Evolutionary conservation across 2,797 vertebrate species (phyloP), one percentile per base, ranked within the genome.

Genomic region (Ptychadena robeensis): DNA sequence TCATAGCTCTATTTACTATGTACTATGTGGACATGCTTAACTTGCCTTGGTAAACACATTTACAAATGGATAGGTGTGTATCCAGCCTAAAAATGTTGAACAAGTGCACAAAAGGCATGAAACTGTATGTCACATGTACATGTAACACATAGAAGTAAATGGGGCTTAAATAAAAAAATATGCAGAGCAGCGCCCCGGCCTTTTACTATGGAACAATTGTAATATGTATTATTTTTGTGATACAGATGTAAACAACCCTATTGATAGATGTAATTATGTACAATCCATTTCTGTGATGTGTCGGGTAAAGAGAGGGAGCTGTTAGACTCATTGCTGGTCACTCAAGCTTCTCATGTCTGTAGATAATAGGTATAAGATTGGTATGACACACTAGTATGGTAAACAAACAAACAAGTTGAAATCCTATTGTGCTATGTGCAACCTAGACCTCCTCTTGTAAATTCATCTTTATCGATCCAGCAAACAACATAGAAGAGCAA

Each of bases 371-470:
- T 94, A 90, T 90, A 89, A 93, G 94, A 96, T 92, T 94, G 96
- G 96, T 96, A 96, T 94, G 95, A 92, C 94, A 94, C 91, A 93
- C 89, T 93, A 92, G 95, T 95, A 94, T 18, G 93, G 95, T 96
- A 96, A 98, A 96, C 95, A 97, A 98, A 96, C 95, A 97, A 95
- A 53, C 44, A 53, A 22, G 44, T 53, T 53, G 44, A 53, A 53
- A 22, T 53, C 44, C 18, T 53, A 4, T 53, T 69, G n/a, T 6
- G 35, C n/a, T 25, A 32, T 2, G 30, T 66, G 64, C 4, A 7
- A 32, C n/a, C 18, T 66, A 15, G 22, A 15, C 22, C 64, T 66
- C 34, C 7, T 66, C 64, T 66, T 34, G 30, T 32, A 34, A 32
- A 66, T 14, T 31, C 12, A 67, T 67, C 65, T 67, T 34, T 34